Evolutionary conservation across 2,797 vertebrate genomes (phyloP).

Genomic region (Siniperca obscura): DNA sequence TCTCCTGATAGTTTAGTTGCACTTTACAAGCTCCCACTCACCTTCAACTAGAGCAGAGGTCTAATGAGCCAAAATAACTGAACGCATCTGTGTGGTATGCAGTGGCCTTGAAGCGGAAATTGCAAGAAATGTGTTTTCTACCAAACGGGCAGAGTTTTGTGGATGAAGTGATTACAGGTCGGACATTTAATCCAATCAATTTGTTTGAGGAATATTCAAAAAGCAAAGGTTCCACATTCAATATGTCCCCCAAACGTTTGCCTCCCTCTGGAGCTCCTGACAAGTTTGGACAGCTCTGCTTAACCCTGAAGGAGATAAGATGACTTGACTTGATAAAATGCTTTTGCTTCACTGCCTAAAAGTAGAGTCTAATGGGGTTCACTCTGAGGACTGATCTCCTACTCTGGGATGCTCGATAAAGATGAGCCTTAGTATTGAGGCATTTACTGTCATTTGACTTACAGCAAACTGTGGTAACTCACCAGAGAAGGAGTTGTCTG

Average conservation of each 20-base stretch:
- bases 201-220: background rate
- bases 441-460: background rate
- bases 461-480: constrained; percentile 56
- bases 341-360: background rate
- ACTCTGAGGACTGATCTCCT: background rate
- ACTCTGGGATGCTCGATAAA: no score
- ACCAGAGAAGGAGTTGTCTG: constrained; percentile 91
- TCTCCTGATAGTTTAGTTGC: no score
- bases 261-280: background rate
- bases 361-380: background rate
- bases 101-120: background rate
- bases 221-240: background rate
- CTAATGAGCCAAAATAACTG: background rate
- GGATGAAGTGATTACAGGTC: background rate
- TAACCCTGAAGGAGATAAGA: background rate
- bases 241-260: background rate
- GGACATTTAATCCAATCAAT: background rate
- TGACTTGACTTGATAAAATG: background rate
- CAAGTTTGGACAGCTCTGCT: constrained; percentile 21
- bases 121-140: background rate
- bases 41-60: background rate
- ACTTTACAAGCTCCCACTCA: background rate
- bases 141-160: background rate
- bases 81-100: background rate
- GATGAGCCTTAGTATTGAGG: background rate